These are phyloP conservation scores for Portevinia maculata DNA, from an alignment of 2,888 invertebrate species.

Conservation along the genomic window DNA sequence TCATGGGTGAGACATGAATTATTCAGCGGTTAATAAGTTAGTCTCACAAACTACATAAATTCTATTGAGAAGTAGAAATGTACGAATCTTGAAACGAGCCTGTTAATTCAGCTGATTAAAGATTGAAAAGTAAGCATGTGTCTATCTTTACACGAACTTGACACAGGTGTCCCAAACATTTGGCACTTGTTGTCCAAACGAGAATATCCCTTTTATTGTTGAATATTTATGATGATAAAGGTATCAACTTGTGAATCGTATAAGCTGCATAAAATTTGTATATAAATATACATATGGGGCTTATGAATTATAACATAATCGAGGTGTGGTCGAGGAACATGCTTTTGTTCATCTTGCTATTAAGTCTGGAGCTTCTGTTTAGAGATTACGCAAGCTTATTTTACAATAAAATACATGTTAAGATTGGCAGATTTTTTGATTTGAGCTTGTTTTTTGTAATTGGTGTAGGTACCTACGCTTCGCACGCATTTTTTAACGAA, in stretches of 20 bases:
- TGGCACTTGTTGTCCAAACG: constrained; percentile 4
- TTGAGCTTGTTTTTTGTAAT: no score
- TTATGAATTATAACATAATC: no score
- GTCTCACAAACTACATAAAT: not conserved
- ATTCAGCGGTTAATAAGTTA: constrained; percentile 30
- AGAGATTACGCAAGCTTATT: not conserved
- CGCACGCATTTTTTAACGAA: no score
- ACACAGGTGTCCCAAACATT: constrained; percentile 14
- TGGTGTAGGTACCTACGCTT: no score
- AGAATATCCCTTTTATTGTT: not conserved
- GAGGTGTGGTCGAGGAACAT: no score
- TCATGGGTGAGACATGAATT: constrained; percentile 25
- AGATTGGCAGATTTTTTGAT: no score
- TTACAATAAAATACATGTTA: not conserved
- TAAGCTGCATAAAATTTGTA: no score
- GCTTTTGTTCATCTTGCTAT: not conserved
- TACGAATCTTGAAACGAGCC: not conserved
- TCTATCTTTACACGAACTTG: constrained; percentile 55
- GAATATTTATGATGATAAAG: not conserved
- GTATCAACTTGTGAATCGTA: no score
- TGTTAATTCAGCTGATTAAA: constrained; percentile 10
- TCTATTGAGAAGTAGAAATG: not conserved
- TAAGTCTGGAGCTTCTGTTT: not conserved
- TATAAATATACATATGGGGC: no score
- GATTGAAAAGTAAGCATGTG: constrained; percentile 12